These are phyloP conservation scores for Drosophila glabriapex DNA, from an alignment of 2,888 invertebrate genomes.

Conservation along the genomic window DNA sequence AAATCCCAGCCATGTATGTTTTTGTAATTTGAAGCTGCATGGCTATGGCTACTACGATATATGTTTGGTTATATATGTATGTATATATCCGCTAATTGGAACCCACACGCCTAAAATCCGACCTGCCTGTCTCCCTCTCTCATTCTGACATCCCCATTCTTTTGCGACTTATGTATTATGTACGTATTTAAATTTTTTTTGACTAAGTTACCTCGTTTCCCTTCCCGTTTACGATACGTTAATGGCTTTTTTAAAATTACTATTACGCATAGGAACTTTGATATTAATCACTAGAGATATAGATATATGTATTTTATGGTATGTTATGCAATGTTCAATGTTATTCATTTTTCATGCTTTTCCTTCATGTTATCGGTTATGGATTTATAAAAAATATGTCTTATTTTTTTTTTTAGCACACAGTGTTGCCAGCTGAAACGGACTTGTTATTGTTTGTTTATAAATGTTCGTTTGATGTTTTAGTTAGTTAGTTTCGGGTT, in stretches of 20 bases:
- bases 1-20: constrained; percentile 52
- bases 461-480: constrained; percentile 31
- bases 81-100: constrained; percentile 36
- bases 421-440: constrained; percentile 80
- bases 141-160: constrained; percentile 8
- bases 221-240: constrained; percentile 58
- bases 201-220: constrained; percentile 44
- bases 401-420: constrained; percentile 43
- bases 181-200: constrained; percentile 74
- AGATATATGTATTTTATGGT: constrained; percentile 56
- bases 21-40: constrained; percentile 39
- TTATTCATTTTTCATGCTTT: constrained; percentile 39
- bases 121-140: constrained; percentile 1
- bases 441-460: constrained; percentile 71
- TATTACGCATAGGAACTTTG: constrained; percentile 84
- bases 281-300: constrained; percentile 83
- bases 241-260: constrained; percentile 69
- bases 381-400: constrained; percentile 67
- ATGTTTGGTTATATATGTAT: constrained; percentile 50
- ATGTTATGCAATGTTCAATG: constrained; percentile 44
- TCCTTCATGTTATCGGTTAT: constrained; percentile 58
- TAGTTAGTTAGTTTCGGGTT: constrained; percentile 40
- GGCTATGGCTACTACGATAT: constrained; percentile 65
- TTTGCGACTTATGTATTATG: constrained; percentile 74
- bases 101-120: constrained; percentile 12